Evolutionary conservation across 2,888 invertebrate genomes (phyloP), one percentile per base, ranked within the genome.

Genomic region (Xestoiulus laeticollis): DNA sequence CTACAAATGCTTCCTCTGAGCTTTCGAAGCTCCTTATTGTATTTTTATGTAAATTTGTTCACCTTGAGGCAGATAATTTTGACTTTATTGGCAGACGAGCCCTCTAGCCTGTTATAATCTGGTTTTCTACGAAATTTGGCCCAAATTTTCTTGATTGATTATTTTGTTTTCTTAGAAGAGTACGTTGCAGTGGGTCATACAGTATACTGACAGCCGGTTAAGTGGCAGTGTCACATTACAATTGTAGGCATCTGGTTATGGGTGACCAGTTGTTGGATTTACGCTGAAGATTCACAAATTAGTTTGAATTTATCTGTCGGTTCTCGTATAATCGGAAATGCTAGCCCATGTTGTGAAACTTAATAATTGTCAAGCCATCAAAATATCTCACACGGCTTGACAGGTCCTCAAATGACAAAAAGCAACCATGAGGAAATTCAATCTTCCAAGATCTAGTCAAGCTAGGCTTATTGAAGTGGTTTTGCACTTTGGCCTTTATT

Each of bases 41-140:
- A 59, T 59, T 59, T 59, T 59, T 22, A 59, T 59, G 59, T n/a
- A 59, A 59, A 59, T 59, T 38, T 59, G n/a, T 2, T 59, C 59
- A 59, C 59, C 59, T 59, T 22, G 59, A 59, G 59, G 59, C n/a
- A 59, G 19, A n/a, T n/a, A 59, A 59, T 59, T 59, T 59, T n/a
- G n/a, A n/a, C 22, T 4, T 6, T 59, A 59, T 59, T 59, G n/a
- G 59, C 59, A 59, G 59, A 22, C 59, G 59, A 4, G 22, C 59
- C 59, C 59, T 59, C 59, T 59, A 59, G n/a, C 59, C 59, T n/a
- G 59, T n/a, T 59, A n/a, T n/a, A 59, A 59, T 59, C 59, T 59
- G 6, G 59, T 22, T 22, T 59, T 59, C 59, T 22, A 10, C 6
- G 59, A 59, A 59, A 59, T 22, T 59, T n/a, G 0, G 59, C n/a